A percentile compares a stretch with the other conserved stretches of the same genome.
Evolutionary conservation across 2,113 vertebrate genomes (phyloP).

Genomic region (Dipodomys stephensi): DNA sequence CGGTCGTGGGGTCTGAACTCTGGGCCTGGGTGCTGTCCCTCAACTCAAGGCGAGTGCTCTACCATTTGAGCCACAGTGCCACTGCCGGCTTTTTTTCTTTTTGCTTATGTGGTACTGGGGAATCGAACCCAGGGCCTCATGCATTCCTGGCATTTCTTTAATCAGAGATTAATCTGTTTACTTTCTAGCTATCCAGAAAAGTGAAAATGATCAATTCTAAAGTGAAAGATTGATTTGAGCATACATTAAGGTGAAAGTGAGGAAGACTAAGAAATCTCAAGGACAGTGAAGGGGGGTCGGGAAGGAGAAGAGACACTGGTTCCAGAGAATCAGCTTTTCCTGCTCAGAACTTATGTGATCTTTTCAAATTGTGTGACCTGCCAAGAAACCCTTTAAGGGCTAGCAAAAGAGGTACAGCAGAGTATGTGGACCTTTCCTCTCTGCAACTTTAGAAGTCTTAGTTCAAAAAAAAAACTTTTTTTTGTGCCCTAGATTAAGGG

Average conservation of each 20-base stretch:
- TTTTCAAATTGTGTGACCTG: neutral
- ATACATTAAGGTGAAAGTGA: neutral
- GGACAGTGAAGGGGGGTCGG: neutral
- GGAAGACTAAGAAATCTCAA: neutral
- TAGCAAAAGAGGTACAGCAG: neutral
- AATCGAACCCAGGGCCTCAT: no score
- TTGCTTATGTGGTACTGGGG: no score
- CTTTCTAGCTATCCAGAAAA: neutral
- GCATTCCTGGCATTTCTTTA: slow-evolving; percentile 24
- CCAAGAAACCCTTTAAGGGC: neutral
- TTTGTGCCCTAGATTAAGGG: neutral
- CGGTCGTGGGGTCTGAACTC: no score
- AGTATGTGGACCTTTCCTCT: neutral
- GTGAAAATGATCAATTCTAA: neutral
- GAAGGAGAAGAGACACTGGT: neutral
- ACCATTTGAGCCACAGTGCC: no score
- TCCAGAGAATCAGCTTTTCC: neutral
- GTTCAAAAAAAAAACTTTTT: neutral
- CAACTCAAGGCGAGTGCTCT: no score
- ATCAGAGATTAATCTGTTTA: neutral
- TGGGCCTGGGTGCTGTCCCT: no score
- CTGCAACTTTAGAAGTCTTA: neutral
- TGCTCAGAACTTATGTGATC: neutral
- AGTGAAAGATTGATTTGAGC: neutral
- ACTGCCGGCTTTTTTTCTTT: no score